Percentiles rank a stretch among this genome's conserved stretches.
phyloP scores from a whole-genome alignment of 2,113 vertebrate genomes.

The Halichoeres trimaculatus region DNA sequence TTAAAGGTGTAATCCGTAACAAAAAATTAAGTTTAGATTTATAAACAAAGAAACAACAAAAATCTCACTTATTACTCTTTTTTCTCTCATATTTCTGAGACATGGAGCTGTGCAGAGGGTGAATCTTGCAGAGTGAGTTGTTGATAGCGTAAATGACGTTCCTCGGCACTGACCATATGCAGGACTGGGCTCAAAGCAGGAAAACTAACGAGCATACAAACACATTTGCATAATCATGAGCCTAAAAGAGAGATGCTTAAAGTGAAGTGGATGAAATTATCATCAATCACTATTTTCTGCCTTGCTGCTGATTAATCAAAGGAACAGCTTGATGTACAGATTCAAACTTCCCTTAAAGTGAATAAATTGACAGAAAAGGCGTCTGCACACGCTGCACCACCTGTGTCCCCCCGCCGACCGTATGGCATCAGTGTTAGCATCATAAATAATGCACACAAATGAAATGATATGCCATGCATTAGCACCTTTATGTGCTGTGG shows the following conservation, averaged over 20 bases:
- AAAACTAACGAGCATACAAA: no score
- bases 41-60: slow-evolving; percentile 59
- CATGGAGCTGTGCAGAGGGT: slow-evolving; percentile 9
- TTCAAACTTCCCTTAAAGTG: background rate
- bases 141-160: no score
- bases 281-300: slow-evolving; percentile 13
- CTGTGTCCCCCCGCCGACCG: background rate
- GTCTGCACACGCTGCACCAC: slow-evolving; percentile 23
- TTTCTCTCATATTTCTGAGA: slow-evolving; percentile 31
- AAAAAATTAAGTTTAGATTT: no score
- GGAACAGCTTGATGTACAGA: slow-evolving; percentile 16
- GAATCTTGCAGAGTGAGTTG: background rate
- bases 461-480: slow-evolving; percentile 48
- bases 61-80: slow-evolving; percentile 12
- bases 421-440: slow-evolving; percentile 1
- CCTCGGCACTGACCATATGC: no score
- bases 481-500: slow-evolving; percentile 14
- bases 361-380: slow-evolving; percentile 31
- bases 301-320: slow-evolving; percentile 27
- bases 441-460: slow-evolving; percentile 46
- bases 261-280: no score
- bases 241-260: no score
- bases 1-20: no score
- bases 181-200: no score
- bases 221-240: no score